Base-by-base conservation (phyloP, 2,113 vertebrate genomes). In the Campylorhamphus procurvoides region DNA sequence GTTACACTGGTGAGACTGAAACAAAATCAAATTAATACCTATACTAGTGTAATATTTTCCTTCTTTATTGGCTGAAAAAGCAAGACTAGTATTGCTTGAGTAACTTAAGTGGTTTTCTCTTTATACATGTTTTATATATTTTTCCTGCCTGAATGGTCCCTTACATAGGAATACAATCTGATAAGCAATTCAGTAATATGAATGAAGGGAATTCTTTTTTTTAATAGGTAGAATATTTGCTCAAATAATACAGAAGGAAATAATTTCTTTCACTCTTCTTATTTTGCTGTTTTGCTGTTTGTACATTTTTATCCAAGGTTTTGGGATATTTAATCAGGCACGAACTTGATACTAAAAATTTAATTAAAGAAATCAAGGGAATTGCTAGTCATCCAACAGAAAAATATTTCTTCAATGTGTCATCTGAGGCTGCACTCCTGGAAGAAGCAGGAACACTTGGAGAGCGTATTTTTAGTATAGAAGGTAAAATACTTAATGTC, bases 381-480 rank as follows among this genome's bases (percentile, higher is more conserved):
- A 99, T 99, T 82, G 99, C 99, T 86, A 99, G 99, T 94, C 66
- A 71, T 55, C 99, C 99, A 50, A 98, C 98, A 84, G 98, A 98
- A 39, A 99, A 98, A 55, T 99, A 97, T 96, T 99, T 99, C 96
- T 99, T 99, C 94, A 99, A 99, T 15, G 99, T 99, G 73, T 99
- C 99, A 0, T 98, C 98, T 47, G 99, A 99, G 84, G 98, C 97
- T 4, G 98, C 98, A 2, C 98, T 99, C 17, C 97, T 98, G 71
- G 99, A 98, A 95, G 99, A 99, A 72, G 98, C 99, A 58, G 99
- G 99, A 82, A 98, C 99, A 1, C 95, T 99, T 64, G 99, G 99
- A 76, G 99, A 99, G 79, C 99, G 99, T 12, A 99, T 99, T 97
- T 99, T 99, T 97, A 99, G 99, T 96, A 99, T 99, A 89, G 99